phyloP scores from a whole-genome alignment of 2,797 vertebrate species.

The Crenichthys baileyi region DNA sequence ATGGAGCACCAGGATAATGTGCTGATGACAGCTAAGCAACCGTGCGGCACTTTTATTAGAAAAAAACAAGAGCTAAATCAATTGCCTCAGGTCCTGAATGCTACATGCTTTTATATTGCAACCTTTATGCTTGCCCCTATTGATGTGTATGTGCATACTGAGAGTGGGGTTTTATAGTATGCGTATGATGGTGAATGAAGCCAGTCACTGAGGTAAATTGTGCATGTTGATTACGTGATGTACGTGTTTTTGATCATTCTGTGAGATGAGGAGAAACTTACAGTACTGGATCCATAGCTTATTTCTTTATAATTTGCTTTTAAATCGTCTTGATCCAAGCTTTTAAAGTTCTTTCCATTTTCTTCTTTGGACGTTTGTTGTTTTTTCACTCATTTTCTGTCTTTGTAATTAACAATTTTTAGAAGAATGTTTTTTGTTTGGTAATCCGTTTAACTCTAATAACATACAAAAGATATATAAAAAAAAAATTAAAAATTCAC shows the following conservation, averaged over 20 bases:
- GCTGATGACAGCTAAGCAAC: slow-evolving; percentile 24
- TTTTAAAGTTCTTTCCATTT: not conserved
- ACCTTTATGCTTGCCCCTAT: slow-evolving; percentile 7
- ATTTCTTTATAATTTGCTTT: slow-evolving; percentile 2
- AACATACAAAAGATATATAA: not conserved
- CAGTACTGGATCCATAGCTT: not conserved
- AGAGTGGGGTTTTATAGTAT: slow-evolving; percentile 3
- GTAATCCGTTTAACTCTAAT: not conserved
- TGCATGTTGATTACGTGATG: slow-evolving; percentile 39
- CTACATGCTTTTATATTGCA: slow-evolving; percentile 13
- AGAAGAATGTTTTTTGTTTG: not conserved
- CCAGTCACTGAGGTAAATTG: slow-evolving; percentile 16
- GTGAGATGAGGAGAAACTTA: slow-evolving; percentile 25
- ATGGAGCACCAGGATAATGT: slow-evolving; percentile 23
- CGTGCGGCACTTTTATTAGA: slow-evolving; percentile 18
- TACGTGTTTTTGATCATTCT: slow-evolving; percentile 40
- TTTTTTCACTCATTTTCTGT: not conserved
- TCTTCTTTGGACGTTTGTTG: not conserved
- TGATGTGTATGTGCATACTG: slow-evolving; percentile 7
- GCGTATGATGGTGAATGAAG: slow-evolving; percentile 31
- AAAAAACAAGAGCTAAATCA: slow-evolving; percentile 22
- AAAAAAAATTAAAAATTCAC: not conserved
- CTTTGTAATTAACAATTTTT: not conserved
- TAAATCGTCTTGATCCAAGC: not conserved
- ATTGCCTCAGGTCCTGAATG: slow-evolving; percentile 8